Percentiles rank a stretch among this genome's conserved stretches.
Evolutionary conservation across 2,113 vertebrate species (phyloP).

Genomic region (Erinaceus europaeus): DNA sequence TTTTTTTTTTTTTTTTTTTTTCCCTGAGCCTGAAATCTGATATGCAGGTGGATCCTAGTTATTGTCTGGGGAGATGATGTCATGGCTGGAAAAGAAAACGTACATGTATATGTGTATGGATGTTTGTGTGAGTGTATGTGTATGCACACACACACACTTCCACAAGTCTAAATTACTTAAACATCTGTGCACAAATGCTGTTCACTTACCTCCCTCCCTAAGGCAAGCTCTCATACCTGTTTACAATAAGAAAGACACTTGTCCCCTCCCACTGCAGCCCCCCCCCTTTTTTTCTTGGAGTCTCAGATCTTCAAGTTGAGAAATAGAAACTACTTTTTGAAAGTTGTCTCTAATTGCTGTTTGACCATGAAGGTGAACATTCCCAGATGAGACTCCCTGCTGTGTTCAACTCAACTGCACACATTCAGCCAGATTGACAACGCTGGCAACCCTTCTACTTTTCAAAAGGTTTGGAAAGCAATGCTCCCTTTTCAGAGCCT

Average conservation of each 20-base stretch:
- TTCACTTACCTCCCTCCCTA: background rate
- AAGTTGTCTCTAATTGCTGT: background rate
- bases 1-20: too few relatives aligned
- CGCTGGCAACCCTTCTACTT: background rate
- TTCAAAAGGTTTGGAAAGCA: slow-evolving; percentile 43
- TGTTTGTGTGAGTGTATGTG: background rate
- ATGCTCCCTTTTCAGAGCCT: background rate
- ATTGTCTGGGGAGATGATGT: too few relatives aligned
- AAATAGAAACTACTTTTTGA: background rate
- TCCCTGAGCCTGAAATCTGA: too few relatives aligned
- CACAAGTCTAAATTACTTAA: slow-evolving; percentile 33
- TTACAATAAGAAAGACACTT: too few relatives aligned
- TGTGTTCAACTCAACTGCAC: background rate
- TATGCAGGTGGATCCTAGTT: too few relatives aligned
- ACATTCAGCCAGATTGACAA: background rate
- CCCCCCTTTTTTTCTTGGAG: too few relatives aligned
- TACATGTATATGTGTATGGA: background rate
- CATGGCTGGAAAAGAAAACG: too few relatives aligned
- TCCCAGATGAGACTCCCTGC: background rate
- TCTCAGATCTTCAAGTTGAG: background rate
- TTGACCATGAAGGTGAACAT: background rate
- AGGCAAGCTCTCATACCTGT: background rate
- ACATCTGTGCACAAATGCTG: slow-evolving; percentile 28
- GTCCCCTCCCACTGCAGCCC: too few relatives aligned
- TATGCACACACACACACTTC: slow-evolving; percentile 2